Evolutionary conservation across 2,113 vertebrate genomes (phyloP).

Genomic region (Geococcyx californianus): DNA sequence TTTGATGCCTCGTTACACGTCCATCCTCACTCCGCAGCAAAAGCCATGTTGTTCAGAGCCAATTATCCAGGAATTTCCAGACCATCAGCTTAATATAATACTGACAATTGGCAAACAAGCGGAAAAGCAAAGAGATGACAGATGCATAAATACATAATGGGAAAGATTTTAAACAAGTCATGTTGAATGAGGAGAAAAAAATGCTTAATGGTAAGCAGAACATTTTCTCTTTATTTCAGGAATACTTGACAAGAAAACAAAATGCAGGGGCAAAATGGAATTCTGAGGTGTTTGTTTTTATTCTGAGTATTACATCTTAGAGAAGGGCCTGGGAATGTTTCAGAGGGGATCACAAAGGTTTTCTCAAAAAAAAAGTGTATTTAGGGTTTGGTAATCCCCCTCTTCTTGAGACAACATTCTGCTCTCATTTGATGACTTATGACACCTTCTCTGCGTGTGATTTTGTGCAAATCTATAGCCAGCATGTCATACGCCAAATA

Average conservation of each 20-base stretch:
- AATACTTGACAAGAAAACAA: not conserved
- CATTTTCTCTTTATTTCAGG: not conserved
- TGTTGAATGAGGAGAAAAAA: not conserved
- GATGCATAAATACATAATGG: not conserved
- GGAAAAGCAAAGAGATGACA: not conserved
- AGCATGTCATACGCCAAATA: not conserved
- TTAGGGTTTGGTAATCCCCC: not conserved
- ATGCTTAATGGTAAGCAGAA: not conserved
- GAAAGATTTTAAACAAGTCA: not conserved
- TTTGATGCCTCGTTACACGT: not conserved
- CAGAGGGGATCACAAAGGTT: not conserved
- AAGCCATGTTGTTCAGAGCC: not conserved
- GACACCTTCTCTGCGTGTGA: not conserved
- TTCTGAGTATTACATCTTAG: not conserved
- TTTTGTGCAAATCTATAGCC: not conserved
- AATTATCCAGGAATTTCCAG: not conserved
- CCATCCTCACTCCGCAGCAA: not conserved
- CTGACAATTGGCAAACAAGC: not conserved
- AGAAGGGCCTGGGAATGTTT: not conserved
- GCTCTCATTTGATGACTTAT: not conserved
- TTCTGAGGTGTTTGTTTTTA: not conserved
- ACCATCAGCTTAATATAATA: not conserved
- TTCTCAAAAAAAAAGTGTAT: accelerated
- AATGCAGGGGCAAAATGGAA: not conserved
- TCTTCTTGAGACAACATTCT: not conserved